Conservation (phyloP, 2,797 vertebrate genomes). For the Mustela erminea region DNA sequence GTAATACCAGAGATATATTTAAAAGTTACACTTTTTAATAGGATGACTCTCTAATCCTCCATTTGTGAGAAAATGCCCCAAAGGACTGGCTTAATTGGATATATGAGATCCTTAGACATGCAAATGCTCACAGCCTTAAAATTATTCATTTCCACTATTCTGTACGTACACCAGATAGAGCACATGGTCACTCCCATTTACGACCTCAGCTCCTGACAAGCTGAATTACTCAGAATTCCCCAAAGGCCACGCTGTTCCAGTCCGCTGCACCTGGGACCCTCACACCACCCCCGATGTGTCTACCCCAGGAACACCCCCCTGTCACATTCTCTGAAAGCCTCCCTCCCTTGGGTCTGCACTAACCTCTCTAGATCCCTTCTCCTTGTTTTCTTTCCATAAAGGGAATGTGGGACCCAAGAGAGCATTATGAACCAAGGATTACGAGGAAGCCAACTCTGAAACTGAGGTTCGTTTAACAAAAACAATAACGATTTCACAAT, state of each 20-base stretch:
- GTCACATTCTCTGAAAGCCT: not conserved
- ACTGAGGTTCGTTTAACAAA: not conserved
- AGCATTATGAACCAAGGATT: conserved; percentile 16
- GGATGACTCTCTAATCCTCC: conserved; percentile 23
- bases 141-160: not conserved
- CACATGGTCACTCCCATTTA: not conserved
- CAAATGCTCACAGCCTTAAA: conserved; percentile 42
- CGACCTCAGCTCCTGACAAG: not conserved
- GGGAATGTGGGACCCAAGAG: not conserved
- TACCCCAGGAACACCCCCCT: not conserved
- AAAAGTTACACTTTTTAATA: conserved; percentile 56
- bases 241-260: not conserved
- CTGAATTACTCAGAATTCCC: not conserved
- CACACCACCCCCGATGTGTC: not conserved
- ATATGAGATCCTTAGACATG: not conserved
- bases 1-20: not conserved
- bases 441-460: not conserved
- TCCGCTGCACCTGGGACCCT: not conserved
- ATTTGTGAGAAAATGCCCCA: conserved; percentile 60
- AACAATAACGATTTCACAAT: not conserved
- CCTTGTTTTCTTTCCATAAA: conserved; percentile 36
- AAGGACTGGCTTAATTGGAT: conserved; percentile 53
- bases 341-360: not conserved
- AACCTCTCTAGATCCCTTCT: not conserved
- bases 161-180: not conserved